phyloP scores from a whole-genome alignment of 2,113 vertebrate species.

The Sturnira hondurensis region DNA sequence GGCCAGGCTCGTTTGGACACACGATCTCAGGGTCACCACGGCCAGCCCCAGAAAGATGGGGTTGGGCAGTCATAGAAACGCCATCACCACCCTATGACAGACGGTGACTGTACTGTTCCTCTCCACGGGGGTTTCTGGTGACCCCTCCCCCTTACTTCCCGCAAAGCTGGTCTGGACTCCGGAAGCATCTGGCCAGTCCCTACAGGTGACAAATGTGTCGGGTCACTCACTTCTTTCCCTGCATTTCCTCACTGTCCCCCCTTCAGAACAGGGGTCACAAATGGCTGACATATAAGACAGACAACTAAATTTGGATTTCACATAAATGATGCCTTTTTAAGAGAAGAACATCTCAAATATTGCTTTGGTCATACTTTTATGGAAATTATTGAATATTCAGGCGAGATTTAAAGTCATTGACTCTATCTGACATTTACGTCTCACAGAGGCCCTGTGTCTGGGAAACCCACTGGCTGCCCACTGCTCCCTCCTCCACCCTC shows the following conservation, averaged over 20 bases:
- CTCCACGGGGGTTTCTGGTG: too few species aligned
- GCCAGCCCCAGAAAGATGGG: too few species aligned
- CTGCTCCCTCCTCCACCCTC: background rate
- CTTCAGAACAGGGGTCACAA: background rate
- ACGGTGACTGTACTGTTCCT: too few species aligned
- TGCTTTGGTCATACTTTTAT: background rate
- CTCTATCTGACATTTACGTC: background rate
- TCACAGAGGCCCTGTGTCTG: background rate
- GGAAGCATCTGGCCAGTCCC: background rate
- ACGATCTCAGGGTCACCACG: too few species aligned
- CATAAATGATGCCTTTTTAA: too few species aligned
- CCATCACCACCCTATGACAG: too few species aligned
- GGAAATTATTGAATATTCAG: background rate
- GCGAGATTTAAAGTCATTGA: background rate
- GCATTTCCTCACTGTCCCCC: background rate
- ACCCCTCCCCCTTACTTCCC: too few species aligned
- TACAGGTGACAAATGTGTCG: background rate
- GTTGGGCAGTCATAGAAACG: too few species aligned
- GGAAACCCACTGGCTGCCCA: too few species aligned
- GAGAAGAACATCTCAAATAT: background rate
- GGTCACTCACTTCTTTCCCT: background rate
- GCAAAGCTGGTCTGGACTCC: too few species aligned
- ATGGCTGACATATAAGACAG: too few species aligned
- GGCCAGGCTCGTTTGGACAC: too few species aligned
- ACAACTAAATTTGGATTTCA: background rate